phyloP scores from a whole-genome alignment of 2,888 invertebrate genomes.

The Macrophya alboannulata region DNA sequence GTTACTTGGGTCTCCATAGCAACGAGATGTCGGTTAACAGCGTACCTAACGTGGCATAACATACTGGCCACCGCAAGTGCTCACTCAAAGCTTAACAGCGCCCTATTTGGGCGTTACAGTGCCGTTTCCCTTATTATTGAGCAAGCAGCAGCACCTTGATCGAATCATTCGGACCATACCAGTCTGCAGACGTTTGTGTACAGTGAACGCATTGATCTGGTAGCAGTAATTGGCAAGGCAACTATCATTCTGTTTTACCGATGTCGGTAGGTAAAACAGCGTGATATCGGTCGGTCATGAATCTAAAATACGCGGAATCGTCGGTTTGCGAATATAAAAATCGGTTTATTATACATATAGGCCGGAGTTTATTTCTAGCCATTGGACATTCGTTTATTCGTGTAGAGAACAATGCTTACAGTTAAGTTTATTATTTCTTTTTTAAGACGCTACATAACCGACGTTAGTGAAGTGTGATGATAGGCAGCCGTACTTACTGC shows the following conservation, averaged over 20 bases:
- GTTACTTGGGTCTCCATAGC: neutral
- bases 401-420: too few species aligned
- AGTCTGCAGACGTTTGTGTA: neutral
- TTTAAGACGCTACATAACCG: neutral
- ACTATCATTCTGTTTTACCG: neutral
- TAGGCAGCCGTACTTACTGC: slow-evolving; percentile 5
- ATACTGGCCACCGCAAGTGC: slow-evolving; percentile 33
- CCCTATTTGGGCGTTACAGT: slow-evolving; percentile 15
- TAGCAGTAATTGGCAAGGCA: neutral
- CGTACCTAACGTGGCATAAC: slow-evolving; percentile 49
- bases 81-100: slow-evolving; percentile 32
- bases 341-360: neutral
- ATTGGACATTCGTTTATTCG: neutral
- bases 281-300: too few species aligned
- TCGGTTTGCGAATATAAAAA: too few species aligned
- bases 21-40: slow-evolving; percentile 16
- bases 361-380: neutral
- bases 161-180: neutral
- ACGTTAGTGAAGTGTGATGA: neutral
- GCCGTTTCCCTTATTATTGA: neutral
- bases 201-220: neutral
- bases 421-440: neutral
- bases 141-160: neutral
- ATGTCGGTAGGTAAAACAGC: too few species aligned
- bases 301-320: too few species aligned